Percentiles rank a stretch among this genome's conserved stretches.
These are phyloP conservation scores for Drosophila biarmipes DNA, from an alignment of 1,140 invertebrate species.

Conservation along the genomic window DNA sequence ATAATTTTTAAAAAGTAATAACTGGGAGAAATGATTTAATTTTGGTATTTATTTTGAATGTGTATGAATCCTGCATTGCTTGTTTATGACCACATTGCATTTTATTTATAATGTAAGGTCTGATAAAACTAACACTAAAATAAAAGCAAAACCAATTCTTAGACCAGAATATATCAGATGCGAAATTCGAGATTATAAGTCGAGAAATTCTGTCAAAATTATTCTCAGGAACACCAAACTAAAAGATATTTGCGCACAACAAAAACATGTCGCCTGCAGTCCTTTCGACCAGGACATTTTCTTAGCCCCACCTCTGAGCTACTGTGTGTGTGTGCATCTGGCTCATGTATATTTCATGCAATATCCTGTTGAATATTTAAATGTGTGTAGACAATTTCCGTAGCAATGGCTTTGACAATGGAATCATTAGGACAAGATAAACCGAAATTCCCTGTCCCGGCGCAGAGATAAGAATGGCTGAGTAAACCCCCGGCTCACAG, in stretches of 20 bases:
- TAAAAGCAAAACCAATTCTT: neutral
- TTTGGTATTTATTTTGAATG: too few relatives aligned
- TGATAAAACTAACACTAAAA: too few relatives aligned
- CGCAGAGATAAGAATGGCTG: slow-evolving; percentile 63
- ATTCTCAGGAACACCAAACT: slow-evolving; percentile 50
- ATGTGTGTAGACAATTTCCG: slow-evolving; percentile 79
- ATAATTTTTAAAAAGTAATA: too few relatives aligned
- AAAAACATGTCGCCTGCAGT: slow-evolving; percentile 70
- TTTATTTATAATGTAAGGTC: neutral
- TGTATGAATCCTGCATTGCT: too few relatives aligned
- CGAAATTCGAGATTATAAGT: slow-evolving; percentile 32
- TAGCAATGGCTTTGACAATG: slow-evolving; percentile 77
- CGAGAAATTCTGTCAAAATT: slow-evolving; percentile 48
- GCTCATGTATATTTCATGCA: slow-evolving; percentile 74
- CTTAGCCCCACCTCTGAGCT: neutral
- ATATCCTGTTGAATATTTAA: slow-evolving; percentile 82
- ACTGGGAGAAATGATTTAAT: too few relatives aligned
- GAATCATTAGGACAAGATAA: slow-evolving; percentile 78
- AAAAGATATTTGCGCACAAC: slow-evolving; percentile 63
- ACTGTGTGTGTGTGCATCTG: slow-evolving; percentile 26
- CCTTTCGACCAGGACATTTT: slow-evolving; percentile 5
- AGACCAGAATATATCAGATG: slow-evolving; percentile 3
- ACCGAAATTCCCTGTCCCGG: slow-evolving; percentile 31
- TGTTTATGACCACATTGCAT: neutral
- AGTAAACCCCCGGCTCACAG: slow-evolving; percentile 25